phyloP scores from a whole-genome alignment of 2,797 vertebrate species.

The Myotis daubentonii region DNA sequence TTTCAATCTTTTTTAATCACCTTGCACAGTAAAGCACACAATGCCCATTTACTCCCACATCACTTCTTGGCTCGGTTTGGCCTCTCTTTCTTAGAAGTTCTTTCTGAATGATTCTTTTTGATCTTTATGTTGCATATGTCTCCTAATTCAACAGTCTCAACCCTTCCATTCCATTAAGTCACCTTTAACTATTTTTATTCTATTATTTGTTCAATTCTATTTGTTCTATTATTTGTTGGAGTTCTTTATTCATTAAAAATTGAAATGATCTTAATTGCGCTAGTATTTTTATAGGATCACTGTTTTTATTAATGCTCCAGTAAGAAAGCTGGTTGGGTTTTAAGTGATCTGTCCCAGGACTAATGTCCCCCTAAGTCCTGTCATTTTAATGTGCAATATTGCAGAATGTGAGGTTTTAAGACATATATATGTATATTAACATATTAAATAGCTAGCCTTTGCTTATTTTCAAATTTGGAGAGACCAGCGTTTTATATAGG shows the following conservation, averaged over 20 bases:
- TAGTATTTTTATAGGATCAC: background rate
- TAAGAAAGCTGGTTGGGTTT: conserved; percentile 8
- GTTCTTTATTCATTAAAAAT: conserved; percentile 24
- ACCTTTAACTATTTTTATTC: background rate
- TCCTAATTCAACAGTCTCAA: background rate
- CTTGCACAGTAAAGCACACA: background rate
- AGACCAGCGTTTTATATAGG: background rate
- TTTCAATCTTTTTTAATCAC: background rate
- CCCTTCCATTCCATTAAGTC: background rate
- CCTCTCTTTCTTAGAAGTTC: background rate
- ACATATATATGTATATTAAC: background rate
- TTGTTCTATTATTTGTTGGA: background rate
- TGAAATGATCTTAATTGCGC: background rate
- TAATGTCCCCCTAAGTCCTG: background rate
- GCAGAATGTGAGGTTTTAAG: conserved; percentile 22
- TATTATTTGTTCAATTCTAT: background rate
- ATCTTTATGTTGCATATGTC: background rate
- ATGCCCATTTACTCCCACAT: background rate
- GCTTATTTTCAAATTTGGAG: conserved; percentile 47
- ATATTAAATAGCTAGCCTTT: conserved; percentile 19
- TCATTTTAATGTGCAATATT: conserved; percentile 15
- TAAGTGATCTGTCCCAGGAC: background rate
- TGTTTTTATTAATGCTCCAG: conserved; percentile 32
- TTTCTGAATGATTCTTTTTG: background rate
- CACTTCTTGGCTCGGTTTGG: background rate